Conservation (phyloP, 2,797 vertebrate species). For the Smutsia gigantea region DNA sequence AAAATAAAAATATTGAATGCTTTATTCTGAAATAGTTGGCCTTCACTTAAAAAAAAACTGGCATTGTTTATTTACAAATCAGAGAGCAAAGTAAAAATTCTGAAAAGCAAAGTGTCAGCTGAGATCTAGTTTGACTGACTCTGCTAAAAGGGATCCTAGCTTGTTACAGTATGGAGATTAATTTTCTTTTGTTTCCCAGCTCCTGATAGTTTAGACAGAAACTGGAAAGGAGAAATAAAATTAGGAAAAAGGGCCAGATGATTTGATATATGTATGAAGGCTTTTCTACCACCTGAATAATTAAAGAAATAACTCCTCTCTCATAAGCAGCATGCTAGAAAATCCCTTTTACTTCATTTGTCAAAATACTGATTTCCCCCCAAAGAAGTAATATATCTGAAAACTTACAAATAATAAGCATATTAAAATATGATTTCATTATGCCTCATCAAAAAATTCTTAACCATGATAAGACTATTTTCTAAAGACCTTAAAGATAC, state of each 20-base stretch:
- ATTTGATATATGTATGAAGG: accelerated
- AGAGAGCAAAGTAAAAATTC: not conserved
- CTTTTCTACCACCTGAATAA: not conserved
- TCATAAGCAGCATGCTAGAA: not conserved
- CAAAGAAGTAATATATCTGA: not conserved
- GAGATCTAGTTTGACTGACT: not conserved
- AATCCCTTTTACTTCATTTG: not conserved
- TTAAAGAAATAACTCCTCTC: not conserved
- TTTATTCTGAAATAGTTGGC: not conserved
- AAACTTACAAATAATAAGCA: not conserved
- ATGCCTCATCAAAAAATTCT: not conserved
- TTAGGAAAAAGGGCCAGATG: not conserved
- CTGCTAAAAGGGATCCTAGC: not conserved
- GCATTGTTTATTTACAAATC: not conserved
- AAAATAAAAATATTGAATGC: not conserved
- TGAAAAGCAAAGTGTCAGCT: not conserved
- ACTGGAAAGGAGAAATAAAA: not conserved
- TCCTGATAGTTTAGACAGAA: not conserved
- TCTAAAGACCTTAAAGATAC: not conserved
- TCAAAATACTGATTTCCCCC: not conserved
- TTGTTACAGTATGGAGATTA: accelerated
- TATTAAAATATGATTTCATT: not conserved
- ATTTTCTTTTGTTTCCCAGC: not conserved
- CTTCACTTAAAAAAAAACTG: not conserved
- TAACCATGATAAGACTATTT: not conserved